Base-by-base conservation (phyloP, 1,140 invertebrate species). In the Drosophila willistoni region DNA sequence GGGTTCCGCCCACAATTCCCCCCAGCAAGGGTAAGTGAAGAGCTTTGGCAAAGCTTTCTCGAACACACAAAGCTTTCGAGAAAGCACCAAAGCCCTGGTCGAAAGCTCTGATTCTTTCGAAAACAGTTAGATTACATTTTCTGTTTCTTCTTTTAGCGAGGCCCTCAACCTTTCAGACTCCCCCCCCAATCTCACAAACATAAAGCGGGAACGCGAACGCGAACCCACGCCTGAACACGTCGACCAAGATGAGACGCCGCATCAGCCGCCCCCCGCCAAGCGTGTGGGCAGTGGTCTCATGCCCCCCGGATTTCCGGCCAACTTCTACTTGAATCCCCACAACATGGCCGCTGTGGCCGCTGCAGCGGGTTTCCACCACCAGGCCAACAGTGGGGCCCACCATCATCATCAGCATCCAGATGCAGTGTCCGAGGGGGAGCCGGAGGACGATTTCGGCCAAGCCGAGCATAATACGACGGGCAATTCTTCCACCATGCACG, bases 151-250 rank as follows among this genome's bases (percentile, higher is more conserved):
- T 64, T 81, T 19, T 92, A 94, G 94, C 77, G 94, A 95, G 92
- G 94, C 94, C 7, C 80, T 94, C 57, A 95, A 94, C 86, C 91
- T 95, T 2, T 94, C 94, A 54, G 94, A 95, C 73, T 94, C 93
- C n/a, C 93, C 94, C 7, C 93, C 92, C 13, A 92, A 92, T 87
- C 34, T 92, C 67, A 84, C 90, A 0, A 91, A 89, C 68, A 93
- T 94, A 0, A 96, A 96, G 90, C 93, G 94, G 34, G 95, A 96
- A 79, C 93, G 94, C 6, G 94, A 95, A 17, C 90, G 92, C 13
- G 93, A 93, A 34, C 94, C 91, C 3, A 91, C 92, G 13, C 83
- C 85, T 0, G 81, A 90, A 54, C 73, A 75, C n/a, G 64, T 69
- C 34, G 84, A 91, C 56, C 72, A 71, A n/a, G 77, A 90, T 17